Percentiles rank a stretch among this genome's conserved stretches.
These are phyloP conservation scores for Danio choprae DNA, from an alignment of 2,797 vertebrate genomes.

Conservation along the genomic window DNA sequence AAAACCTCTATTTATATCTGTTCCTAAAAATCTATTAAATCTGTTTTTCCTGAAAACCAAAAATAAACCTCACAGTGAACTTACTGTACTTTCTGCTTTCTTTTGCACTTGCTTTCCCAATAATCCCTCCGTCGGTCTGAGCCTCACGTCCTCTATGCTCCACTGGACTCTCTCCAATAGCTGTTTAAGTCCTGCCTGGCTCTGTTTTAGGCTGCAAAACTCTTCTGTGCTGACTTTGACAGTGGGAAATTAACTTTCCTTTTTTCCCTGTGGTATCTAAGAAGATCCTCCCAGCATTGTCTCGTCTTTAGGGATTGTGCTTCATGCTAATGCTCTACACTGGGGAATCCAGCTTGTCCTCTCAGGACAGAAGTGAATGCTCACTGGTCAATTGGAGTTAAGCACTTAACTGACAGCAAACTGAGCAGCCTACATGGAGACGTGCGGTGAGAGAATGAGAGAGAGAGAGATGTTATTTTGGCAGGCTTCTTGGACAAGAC, in stretches of 20 bases:
- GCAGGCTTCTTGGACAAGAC: conserved; percentile 47
- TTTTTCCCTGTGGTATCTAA: background rate
- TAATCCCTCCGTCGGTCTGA: background rate
- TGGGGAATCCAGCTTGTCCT: conserved; percentile 23
- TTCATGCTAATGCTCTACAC: conserved; percentile 24
- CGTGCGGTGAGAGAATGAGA: background rate
- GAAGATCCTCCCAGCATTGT: conserved; percentile 11
- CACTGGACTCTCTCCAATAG: background rate
- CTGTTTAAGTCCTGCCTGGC: conserved; percentile 11
- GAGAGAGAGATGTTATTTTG: conserved; percentile 45
- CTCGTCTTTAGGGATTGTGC: conserved; percentile 20
- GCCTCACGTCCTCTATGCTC: background rate
- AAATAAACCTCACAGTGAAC: background rate
- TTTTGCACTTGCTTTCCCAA: background rate
- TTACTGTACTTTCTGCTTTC: background rate
- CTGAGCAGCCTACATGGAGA: conserved; percentile 26
- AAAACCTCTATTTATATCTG: conserved; percentile 28
- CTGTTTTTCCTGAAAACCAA: background rate
- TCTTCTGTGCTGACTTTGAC: background rate
- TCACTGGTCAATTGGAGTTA: conserved; percentile 53
- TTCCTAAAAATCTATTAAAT: background rate
- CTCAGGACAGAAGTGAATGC: conserved; percentile 30
- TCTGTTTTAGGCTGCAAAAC: conserved; percentile 1
- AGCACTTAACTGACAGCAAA: conserved; percentile 42
- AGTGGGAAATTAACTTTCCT: conserved; percentile 12